Percentiles rank a stretch among this genome's conserved stretches.
Conservation (phyloP, 2,888 invertebrate species). For the Pheosia gnoma region DNA sequence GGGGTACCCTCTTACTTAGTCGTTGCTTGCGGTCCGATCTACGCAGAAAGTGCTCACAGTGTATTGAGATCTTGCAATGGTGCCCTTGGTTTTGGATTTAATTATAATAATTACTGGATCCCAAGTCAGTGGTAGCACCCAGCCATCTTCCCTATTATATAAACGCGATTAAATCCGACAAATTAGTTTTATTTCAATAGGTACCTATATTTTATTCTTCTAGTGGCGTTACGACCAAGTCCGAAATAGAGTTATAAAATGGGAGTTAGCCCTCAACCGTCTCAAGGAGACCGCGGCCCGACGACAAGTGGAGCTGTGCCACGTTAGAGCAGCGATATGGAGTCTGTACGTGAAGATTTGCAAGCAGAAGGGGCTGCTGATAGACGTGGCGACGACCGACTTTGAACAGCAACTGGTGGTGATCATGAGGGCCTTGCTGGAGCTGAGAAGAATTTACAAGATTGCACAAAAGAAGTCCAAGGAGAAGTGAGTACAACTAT, state of each 20-base stretch:
- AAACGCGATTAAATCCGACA: no score
- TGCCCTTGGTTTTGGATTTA: no score
- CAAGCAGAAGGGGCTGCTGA: constrained; percentile 77
- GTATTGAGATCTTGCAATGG: no score
- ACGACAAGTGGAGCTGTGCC: constrained; percentile 82
- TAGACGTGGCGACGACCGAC: constrained; percentile 74
- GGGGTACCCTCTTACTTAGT: no score
- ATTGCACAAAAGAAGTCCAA: constrained; percentile 70
- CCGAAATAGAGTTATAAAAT: constrained; percentile 83
- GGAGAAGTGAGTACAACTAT: constrained; percentile 61
- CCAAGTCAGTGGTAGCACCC: no score
- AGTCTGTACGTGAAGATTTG: constrained; percentile 86
- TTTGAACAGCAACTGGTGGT: constrained; percentile 85
- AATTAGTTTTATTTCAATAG: no score
- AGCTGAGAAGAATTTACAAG: constrained; percentile 77
- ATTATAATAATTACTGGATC: no score
- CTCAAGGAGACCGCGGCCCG: constrained; percentile 83
- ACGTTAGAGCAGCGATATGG: constrained; percentile 84
- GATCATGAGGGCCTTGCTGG: constrained; percentile 85
- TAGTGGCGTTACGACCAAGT: constrained; percentile 85
- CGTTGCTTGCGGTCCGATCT: no score
- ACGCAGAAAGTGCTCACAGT: no score
- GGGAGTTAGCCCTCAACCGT: constrained; percentile 84
- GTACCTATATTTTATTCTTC: constrained; percentile 6
- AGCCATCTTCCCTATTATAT: no score